A percentile compares a stretch with the other conserved stretches of the same genome.
phyloP scores from a whole-genome alignment of 2,888 invertebrate genomes.

The Drosophila monieri region DNA sequence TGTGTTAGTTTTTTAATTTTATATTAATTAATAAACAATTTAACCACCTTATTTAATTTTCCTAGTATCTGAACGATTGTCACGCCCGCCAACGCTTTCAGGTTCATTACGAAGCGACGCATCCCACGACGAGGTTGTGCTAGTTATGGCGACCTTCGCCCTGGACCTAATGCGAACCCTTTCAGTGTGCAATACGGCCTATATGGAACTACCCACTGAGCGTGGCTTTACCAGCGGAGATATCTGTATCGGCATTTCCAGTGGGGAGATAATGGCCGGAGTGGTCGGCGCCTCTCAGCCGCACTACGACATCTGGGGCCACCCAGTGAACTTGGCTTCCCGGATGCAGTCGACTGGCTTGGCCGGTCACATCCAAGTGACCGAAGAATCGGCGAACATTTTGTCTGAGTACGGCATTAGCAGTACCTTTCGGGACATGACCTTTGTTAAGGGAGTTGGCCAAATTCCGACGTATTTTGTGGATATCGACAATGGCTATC shows the following conservation, averaged over 20 bases:
- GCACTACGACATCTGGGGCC: slow-evolving; percentile 98
- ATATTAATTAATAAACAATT: too few species aligned
- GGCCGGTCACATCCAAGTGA: slow-evolving; percentile 91
- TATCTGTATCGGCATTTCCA: slow-evolving; percentile 89
- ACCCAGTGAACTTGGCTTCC: slow-evolving; percentile 97
- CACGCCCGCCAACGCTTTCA: not conserved
- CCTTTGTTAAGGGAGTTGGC: slow-evolving; percentile 88
- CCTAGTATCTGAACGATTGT: not conserved
- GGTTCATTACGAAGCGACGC: not conserved
- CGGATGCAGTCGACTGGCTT: slow-evolving; percentile 97
- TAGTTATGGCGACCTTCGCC: slow-evolving; percentile 85
- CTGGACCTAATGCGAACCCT: slow-evolving; percentile 88
- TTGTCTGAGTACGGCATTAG: slow-evolving; percentile 88
- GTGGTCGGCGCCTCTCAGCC: slow-evolving; percentile 97
- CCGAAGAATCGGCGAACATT: slow-evolving; percentile 88
- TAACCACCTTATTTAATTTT: too few species aligned
- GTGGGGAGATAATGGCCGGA: slow-evolving; percentile 96
- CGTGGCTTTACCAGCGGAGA: slow-evolving; percentile 65
- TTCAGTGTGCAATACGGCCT: slow-evolving; percentile 84
- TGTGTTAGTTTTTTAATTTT: not conserved
- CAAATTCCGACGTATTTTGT: slow-evolving; percentile 90
- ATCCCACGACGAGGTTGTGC: slow-evolving; percentile 85
- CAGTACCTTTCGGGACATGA: slow-evolving; percentile 88
- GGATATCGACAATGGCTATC: slow-evolving; percentile 86
- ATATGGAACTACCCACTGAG: slow-evolving; percentile 84